Evolutionary conservation across 2,888 invertebrate genomes (phyloP).

Genomic region (Drosophila ochracea): DNA sequence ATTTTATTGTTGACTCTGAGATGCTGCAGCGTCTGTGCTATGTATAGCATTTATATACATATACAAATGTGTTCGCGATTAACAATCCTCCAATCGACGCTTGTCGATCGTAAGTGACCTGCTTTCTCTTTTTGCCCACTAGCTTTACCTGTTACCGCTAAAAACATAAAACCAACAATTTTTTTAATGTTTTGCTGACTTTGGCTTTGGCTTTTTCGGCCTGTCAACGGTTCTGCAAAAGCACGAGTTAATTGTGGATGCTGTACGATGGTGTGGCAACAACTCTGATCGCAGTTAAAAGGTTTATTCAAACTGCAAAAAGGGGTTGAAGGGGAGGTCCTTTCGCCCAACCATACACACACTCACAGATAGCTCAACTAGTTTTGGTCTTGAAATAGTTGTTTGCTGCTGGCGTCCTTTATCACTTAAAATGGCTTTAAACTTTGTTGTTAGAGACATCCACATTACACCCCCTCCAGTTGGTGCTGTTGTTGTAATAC

Average conservation of each 20-base stretch:
- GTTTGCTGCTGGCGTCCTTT: conserved; percentile 8
- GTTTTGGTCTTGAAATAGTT: conserved; percentile 22
- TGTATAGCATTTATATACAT: neutral
- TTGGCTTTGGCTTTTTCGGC: conserved; percentile 17
- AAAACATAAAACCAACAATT: neutral
- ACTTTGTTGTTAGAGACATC: conserved; percentile 49
- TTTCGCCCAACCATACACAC: neutral
- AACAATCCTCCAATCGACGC: conserved; percentile 61
- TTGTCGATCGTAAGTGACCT: conserved; percentile 69
- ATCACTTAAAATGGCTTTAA: conserved; percentile 70
- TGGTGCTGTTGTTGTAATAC: conserved; percentile 2
- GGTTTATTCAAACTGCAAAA: neutral
- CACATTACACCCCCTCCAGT: conserved; percentile 9
- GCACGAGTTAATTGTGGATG: conserved; percentile 50
- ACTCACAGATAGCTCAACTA: conserved; percentile 20
- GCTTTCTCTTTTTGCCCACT: conserved; percentile 71
- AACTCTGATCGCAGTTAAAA: conserved; percentile 43
- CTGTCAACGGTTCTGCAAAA: conserved; percentile 40
- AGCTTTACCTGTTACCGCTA: conserved; percentile 39
- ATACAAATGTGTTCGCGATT: conserved; percentile 36
- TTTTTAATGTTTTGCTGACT: conserved; percentile 16
- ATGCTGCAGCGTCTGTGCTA: conserved; percentile 18
- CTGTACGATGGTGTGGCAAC: conserved; percentile 6
- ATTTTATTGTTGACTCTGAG: conserved; percentile 1
- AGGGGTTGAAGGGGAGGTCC: neutral